Percentiles rank a stretch among this genome's conserved stretches.
Evolutionary conservation across 2,888 invertebrate species (phyloP).

Genomic region (Campaea margaritaria): DNA sequence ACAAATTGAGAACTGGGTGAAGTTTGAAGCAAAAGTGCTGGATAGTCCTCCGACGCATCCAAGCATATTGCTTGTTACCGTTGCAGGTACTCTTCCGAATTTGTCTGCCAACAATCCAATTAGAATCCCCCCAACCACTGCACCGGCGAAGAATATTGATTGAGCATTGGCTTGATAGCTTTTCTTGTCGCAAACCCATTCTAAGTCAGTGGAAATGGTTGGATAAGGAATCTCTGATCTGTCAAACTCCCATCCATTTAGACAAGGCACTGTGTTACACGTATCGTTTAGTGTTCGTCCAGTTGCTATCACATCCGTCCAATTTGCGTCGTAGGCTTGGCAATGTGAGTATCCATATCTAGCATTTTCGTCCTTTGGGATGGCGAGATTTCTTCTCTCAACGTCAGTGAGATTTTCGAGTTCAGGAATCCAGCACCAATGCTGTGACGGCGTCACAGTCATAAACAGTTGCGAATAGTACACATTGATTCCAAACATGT

Average conservation of each 20-base stretch:
- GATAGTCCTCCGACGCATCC: slow-evolving; percentile 59
- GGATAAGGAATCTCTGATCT: slow-evolving; percentile 66
- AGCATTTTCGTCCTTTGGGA: slow-evolving; percentile 45
- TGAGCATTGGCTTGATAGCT: slow-evolving; percentile 69
- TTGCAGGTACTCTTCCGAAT: slow-evolving; percentile 64
- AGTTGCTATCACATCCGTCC: slow-evolving; percentile 55
- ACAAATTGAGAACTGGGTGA: slow-evolving; percentile 55
- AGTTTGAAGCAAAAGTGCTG: slow-evolving; percentile 57
- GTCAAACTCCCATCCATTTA: slow-evolving; percentile 68
- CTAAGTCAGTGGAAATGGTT: slow-evolving; percentile 64
- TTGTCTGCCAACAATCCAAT: slow-evolving; percentile 66
- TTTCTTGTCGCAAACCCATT: slow-evolving; percentile 66
- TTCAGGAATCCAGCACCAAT: slow-evolving; percentile 56
- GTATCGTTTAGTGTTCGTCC: slow-evolving; percentile 48
- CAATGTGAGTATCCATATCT: slow-evolving; percentile 64
- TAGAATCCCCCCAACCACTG: slow-evolving; percentile 62
- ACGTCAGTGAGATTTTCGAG: slow-evolving; percentile 46
- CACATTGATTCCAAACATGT: slow-evolving; percentile 47
- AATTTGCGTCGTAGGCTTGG: slow-evolving; percentile 56
- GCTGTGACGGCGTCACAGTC: slow-evolving; percentile 49
- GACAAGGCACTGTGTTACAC: slow-evolving; percentile 59
- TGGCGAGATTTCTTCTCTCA: slow-evolving; percentile 47
- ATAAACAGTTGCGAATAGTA: slow-evolving; percentile 53
- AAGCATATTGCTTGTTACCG: slow-evolving; percentile 53
- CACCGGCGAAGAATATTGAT: slow-evolving; percentile 64